Evolutionary conservation across 2,113 vertebrate species (phyloP).

Genomic region (Gallinago jamesoni): DNA sequence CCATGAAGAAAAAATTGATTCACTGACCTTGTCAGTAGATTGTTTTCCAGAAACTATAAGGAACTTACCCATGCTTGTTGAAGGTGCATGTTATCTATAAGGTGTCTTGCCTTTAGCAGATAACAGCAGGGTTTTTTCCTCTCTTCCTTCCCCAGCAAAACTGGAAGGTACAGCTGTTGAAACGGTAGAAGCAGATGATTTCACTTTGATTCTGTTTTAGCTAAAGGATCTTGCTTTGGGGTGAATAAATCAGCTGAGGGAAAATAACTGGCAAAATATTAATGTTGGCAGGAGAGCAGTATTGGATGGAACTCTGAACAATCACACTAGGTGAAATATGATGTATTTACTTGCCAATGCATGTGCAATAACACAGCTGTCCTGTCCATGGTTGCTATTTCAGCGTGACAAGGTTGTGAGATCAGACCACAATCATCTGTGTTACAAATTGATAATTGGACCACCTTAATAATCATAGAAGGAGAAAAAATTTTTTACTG

Average conservation of each 20-base stretch:
- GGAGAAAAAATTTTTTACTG: background rate
- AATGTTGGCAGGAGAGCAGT: background rate
- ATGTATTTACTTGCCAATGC: background rate
- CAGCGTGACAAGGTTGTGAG: background rate
- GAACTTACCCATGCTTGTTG: background rate
- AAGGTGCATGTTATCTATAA: background rate
- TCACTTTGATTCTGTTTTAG: slow-evolving; percentile 18
- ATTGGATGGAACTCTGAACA: background rate
- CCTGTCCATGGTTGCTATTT: background rate
- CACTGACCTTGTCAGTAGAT: slow-evolving; percentile 47
- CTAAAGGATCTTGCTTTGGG: background rate
- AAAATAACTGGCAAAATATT: slow-evolving; percentile 2
- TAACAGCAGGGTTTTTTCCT: background rate
- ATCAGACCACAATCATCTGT: background rate
- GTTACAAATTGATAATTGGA: background rate
- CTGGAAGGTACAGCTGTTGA: background rate
- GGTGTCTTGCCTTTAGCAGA: background rate
- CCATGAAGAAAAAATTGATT: slow-evolving; percentile 37
- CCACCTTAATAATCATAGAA: background rate
- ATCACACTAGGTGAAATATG: background rate
- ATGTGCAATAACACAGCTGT: background rate
- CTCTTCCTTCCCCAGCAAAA: background rate
- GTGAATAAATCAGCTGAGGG: slow-evolving; percentile 19
- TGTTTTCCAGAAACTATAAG: slow-evolving; percentile 28
- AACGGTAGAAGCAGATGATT: slow-evolving; percentile 10